Evolutionary conservation across 2,113 vertebrate species (phyloP).

Genomic region (Scomber colias): DNA sequence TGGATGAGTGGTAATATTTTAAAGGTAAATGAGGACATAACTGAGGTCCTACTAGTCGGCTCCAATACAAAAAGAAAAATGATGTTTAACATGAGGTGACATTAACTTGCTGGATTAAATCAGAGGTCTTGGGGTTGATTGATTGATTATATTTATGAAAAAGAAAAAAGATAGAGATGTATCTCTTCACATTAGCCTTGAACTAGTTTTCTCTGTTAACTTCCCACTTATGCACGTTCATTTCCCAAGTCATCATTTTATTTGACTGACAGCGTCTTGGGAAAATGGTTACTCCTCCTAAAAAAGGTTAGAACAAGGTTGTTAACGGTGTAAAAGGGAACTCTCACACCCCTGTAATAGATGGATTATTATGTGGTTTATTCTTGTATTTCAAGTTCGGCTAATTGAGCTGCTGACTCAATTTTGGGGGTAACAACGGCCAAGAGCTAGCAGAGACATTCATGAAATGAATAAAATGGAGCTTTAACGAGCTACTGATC

Average conservation of each 20-base stretch:
- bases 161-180: no score
- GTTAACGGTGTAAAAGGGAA: neutral
- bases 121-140: no score
- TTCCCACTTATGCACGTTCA: neutral
- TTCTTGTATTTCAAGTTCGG: conserved; percentile 10
- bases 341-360: conserved; percentile 7
- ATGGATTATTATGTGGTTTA: neutral
- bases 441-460: neutral
- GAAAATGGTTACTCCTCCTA: neutral
- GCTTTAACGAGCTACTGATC: neutral
- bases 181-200: no score
- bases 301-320: neutral
- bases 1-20: no score
- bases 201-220: no score
- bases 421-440: neutral
- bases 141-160: no score
- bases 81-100: no score
- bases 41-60: no score
- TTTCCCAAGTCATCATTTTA: neutral
- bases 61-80: no score
- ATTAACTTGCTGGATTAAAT: no score
- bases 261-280: neutral
- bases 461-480: no score
- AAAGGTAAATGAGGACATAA: no score
- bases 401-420: neutral